Evolutionary conservation across 2,888 invertebrate species (phyloP), one percentile per base, ranked within the genome.

Genomic region (Stenurella melanura): DNA sequence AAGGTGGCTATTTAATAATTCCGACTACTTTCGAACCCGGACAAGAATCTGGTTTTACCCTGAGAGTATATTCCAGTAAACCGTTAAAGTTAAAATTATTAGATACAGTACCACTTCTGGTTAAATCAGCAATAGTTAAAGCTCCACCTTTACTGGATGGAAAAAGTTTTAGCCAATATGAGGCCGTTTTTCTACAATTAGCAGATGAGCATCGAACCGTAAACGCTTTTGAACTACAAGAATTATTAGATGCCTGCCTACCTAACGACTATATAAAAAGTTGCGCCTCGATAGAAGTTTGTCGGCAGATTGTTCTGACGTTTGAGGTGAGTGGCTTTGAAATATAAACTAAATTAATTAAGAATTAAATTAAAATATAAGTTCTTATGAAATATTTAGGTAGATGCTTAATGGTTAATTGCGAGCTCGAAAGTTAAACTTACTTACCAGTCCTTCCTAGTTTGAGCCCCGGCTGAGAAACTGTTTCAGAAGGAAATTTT

Each of bases 241-340:
- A 97, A 87, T 90, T 97, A 18, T 89, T 97, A 34, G 97, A 97
- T 85, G 96, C 96, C 0, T 97, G 97, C 88, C 91, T 97, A 75
- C 97, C 97, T 0, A 97, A 97, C 87, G 97, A 97, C 90, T 97
- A 97, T 85, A 97, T 97, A 82, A 97, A 97, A 87, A 97, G 97
- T 84, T 97, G 97, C 88, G 97, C 97, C 0, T 96, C 96, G 17
- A 93, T 97, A 84, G 97, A 97, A 89, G 97, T 97, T 1, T 97
- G 97, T 86, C 92, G 97, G 76, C 97, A 97, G 90, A 96, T 97
- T 10, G 95, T 97, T 19, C 91, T 97, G 0, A 94, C 97, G 9
- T 93, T 97, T 90, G 97, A 97, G 90, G 96, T 96, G 94, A 94
- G 94, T 0, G n/a, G 50, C 2, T 15, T 50, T 15, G 6, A 50